phyloP scores from a whole-genome alignment of 1,140 invertebrate species.

The Phortica variegata region DNA sequence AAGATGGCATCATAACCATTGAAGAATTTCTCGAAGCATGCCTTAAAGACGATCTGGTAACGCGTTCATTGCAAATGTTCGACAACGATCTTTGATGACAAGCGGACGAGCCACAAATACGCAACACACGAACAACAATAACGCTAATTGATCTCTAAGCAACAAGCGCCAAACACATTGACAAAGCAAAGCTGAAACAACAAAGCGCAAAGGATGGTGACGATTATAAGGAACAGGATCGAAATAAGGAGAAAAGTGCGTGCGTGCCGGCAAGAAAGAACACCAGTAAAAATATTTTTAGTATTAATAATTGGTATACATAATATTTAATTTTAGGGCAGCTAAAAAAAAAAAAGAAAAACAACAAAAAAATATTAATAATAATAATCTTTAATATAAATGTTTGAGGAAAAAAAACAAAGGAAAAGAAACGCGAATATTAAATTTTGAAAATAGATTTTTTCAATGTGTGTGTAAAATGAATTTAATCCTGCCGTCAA shows the following conservation, averaged over 20 bases:
- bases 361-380: constrained; percentile 15
- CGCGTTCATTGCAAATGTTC: constrained; percentile 79
- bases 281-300: constrained; percentile 20
- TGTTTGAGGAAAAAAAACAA: constrained; percentile 20
- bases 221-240: too few relatives aligned
- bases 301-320: constrained; percentile 28
- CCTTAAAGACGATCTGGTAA: constrained; percentile 84
- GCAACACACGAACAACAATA: constrained; percentile 47
- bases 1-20: constrained; percentile 92
- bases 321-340: constrained; percentile 39
- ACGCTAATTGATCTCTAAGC: constrained; percentile 52
- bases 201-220: constrained; percentile 9
- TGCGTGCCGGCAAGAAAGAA: constrained; percentile 13
- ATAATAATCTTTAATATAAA: too few relatives aligned
- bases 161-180: constrained; percentile 10
- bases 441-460: constrained; percentile 28
- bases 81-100: constrained; percentile 64
- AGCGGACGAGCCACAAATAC: constrained; percentile 32
- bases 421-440: constrained; percentile 2
- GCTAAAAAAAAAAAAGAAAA: constrained; percentile 21
- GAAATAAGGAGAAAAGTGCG: too few relatives aligned
- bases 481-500: constrained; percentile 51
- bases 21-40: constrained; percentile 96
- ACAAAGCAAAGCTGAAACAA: constrained; percentile 15
- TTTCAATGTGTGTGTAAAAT: constrained; percentile 33